Evolutionary conservation across 2,797 vertebrate genomes (phyloP), one percentile per base, ranked within the genome.

Genomic region (Numenius phaeopus): DNA sequence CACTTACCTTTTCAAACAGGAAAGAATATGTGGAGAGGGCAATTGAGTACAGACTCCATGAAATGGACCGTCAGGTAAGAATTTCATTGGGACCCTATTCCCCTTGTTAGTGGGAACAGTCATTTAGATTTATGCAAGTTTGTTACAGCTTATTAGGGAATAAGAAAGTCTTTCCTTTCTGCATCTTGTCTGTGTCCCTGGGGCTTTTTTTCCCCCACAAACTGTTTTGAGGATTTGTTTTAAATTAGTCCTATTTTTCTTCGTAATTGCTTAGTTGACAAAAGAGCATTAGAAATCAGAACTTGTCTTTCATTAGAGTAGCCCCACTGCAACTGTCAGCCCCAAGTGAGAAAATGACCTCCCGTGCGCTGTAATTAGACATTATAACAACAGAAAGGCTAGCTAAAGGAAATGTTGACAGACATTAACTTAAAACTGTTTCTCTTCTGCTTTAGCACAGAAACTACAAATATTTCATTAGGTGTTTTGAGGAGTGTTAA

Each of bases 1-100:
- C 98, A 54, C 98, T 99, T 93, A 99, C 98, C 34, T 99, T 99
- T 97, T 98, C 98, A 92, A 99, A 99, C 87, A 97, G 98, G 90
- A 99, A 98, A 95, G 98, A 99, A 42, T 99, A 99, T 40, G 98
- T 99, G 89, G 98, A 99, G 69, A 97, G 98, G 81, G 98, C 98
- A 91, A 98, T 99, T 65, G 98, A 99, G 70, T 99, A 99, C 92
- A 97, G 98, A 73, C 98, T 99, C 58, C 98, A 98, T 82, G 98
- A 99, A 94, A 99, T 99, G 97, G 98, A 99, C 95, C 98, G 98
- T 18, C 98, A 99, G 98, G 98, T 99, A 73, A 98, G 98, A 76
- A 19, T 20, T 58, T 71, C 2, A 0, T 4, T 22, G 40, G 61
- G 44, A n/a, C 39, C 20, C 13, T 32, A 1, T 5, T n/a, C 26